Evolutionary conservation across 2,113 vertebrate genomes (phyloP).

Genomic region (Carassius gibelio): DNA sequence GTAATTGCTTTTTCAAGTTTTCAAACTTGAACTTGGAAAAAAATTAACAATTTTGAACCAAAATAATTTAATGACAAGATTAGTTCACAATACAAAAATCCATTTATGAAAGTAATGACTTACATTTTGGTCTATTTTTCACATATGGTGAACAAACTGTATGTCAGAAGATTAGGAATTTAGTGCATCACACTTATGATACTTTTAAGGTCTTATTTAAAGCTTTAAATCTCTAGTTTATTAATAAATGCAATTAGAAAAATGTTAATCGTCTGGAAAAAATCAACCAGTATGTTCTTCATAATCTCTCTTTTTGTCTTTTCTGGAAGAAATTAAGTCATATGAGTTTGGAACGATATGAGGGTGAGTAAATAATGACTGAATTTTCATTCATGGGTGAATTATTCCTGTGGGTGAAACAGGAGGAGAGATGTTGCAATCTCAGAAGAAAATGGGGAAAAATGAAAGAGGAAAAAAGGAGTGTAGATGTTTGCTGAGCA

Average conservation of each 20-base stretch:
- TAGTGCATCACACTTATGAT: too few species aligned
- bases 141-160: too few species aligned
- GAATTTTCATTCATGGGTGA: neutral
- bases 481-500: slow-evolving; percentile 24
- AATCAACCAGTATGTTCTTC: neutral
- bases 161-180: too few species aligned
- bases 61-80: too few species aligned
- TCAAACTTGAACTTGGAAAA: too few species aligned
- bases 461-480: neutral
- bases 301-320: neutral
- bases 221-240: neutral
- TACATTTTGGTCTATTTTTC: too few species aligned
- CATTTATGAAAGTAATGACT: too few species aligned
- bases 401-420: slow-evolving; percentile 19
- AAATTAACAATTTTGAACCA: too few species aligned
- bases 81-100: too few species aligned
- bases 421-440: neutral
- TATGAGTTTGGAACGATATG: neutral
- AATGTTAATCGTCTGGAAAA: neutral
- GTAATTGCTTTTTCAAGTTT: too few species aligned
- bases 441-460: neutral
- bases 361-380: neutral
- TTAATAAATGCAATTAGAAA: neutral
- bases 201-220: neutral
- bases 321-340: neutral